phyloP scores from a whole-genome alignment of 2,888 invertebrate species.

The Serripes groenlandicus region DNA sequence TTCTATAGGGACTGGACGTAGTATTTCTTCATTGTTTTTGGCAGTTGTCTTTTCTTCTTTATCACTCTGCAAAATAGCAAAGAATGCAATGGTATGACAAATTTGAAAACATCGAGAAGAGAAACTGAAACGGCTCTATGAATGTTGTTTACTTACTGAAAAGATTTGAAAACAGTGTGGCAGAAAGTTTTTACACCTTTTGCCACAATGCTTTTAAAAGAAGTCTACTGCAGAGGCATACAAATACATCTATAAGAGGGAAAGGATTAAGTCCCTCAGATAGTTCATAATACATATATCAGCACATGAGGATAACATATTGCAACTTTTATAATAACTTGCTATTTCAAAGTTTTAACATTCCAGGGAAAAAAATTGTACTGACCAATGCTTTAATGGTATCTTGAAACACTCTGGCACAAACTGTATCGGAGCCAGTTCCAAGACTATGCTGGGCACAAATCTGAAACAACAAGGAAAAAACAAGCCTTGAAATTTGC shows the following conservation, averaged over 20 bases:
- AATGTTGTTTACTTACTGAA: too few relatives aligned
- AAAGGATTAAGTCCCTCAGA: background rate
- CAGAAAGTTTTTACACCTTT: background rate
- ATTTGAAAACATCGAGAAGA: too few relatives aligned
- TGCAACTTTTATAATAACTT: too few relatives aligned
- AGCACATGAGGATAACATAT: too few relatives aligned
- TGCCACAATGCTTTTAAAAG: background rate
- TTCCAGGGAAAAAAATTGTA: background rate
- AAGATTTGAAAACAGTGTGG: too few relatives aligned
- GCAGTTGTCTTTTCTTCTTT: slow-evolving; percentile 47
- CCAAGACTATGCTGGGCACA: slow-evolving; percentile 75
- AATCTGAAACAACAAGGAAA: slow-evolving; percentile 67
- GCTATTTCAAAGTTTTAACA: background rate
- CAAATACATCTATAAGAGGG: background rate
- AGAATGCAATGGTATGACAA: too few relatives aligned
- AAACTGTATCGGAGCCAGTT: slow-evolving; percentile 69
- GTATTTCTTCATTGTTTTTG: slow-evolving; percentile 17
- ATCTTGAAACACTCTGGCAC: slow-evolving; percentile 74
- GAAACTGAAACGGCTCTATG: too few relatives aligned
- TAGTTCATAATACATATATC: too few relatives aligned
- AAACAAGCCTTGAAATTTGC: too few relatives aligned
- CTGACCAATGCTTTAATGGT: slow-evolving; percentile 64
- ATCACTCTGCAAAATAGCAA: slow-evolving; percentile 39
- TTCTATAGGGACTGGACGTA: background rate
- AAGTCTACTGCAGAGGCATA: background rate